Evolutionary conservation across 1,140 invertebrate genomes (phyloP), one percentile per base, ranked within the genome.

Genomic region (Octopus sinensis): DNA sequence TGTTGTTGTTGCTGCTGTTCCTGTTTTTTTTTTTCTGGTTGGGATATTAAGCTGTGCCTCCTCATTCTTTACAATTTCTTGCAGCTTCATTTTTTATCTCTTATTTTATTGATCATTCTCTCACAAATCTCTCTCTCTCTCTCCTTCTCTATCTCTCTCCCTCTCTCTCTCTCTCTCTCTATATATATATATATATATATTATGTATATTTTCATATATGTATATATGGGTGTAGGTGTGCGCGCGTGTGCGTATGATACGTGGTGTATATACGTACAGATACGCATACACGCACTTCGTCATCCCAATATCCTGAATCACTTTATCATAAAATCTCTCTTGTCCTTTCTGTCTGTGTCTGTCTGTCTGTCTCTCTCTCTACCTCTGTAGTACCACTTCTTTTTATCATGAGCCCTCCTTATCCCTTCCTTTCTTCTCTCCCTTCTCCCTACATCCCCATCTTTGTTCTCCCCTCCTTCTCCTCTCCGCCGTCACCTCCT

Each of bases 281-380:
- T 12, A 62, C 17, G 56, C 9, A 62, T 12, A 62, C 17, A 12
- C 9, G 56, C 17, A 9, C 9, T 62, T 62, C 17, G 17, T 62
- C 17, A 62, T 12, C 17, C 56, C 56, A 62, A 9, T 12, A 62
- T 62, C 9, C 9, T 62, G 17, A 62, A 62, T 62, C 17, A 12
- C 17, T 12, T 62, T 9, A 62, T 12, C 56, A 17, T 62, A 9
- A 62, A 9, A n/a, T 12, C 10, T 76, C 10, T 76, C 10, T 51
- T 13, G 10, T 76, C 43, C 53, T 51, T 9, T 76, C 80, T 12
- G 54, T 10, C n/a, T 9, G 1, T 52, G 53, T 82, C 81, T 30
- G 1, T 78, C 77, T 68, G 1, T 76, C 75, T 76, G 4, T 76
- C 75, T 76, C 75, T 76, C 75, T 76, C 75, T 76, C 75, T 51